Evolutionary conservation across 1,140 invertebrate genomes (phyloP), one percentile per base, ranked within the genome.

Genomic region (Zaprionus ornatus): DNA sequence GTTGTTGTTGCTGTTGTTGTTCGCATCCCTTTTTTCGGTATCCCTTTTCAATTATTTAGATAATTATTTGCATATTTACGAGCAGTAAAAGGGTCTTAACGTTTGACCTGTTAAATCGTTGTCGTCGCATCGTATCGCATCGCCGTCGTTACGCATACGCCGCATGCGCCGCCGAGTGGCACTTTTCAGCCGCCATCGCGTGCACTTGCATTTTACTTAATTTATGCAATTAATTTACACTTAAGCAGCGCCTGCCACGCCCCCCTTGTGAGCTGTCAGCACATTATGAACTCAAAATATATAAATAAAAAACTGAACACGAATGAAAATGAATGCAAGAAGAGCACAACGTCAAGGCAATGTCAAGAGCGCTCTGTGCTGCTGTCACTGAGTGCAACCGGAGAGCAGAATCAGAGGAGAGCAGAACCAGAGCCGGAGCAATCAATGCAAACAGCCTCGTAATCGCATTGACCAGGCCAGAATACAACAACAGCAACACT

Each of bases 211-310:
- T 74, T 81, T 85, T 85, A 76, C 85, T 88, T 88, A 88, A 88
- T 88, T 88, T 88, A 88, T 88, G 81, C 85, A 88, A 90, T 90
- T 90, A 90, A 88, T 88, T 85, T 90, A 67, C 85, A 85, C 85
- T 90, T 82, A 50, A 75, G 68, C 80, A 57, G 19, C 17, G 25
- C 57, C 32, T 37, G 35, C 13, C 45, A 9, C 32, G 29, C n/a
- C 57, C 45, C 40, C 59, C 19, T 23, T 66, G 64, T 45, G 55
- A 63, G 50, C 76, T 80, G 79, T 79, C 71, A 78, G 37, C 70
- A 66, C 81, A 87, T 88, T 88, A 87, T 88, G 65, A 74, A 74
- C 77, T 67, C 61, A 66, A 83, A 83, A 84, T 17, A 45, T 45
- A 45, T 80, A 80, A 77, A 84, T 68, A 78, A 68, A 73, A 74